Base-by-base conservation (phyloP, 2,797 vertebrate genomes). In the Cyclopterus lumpus region DNA sequence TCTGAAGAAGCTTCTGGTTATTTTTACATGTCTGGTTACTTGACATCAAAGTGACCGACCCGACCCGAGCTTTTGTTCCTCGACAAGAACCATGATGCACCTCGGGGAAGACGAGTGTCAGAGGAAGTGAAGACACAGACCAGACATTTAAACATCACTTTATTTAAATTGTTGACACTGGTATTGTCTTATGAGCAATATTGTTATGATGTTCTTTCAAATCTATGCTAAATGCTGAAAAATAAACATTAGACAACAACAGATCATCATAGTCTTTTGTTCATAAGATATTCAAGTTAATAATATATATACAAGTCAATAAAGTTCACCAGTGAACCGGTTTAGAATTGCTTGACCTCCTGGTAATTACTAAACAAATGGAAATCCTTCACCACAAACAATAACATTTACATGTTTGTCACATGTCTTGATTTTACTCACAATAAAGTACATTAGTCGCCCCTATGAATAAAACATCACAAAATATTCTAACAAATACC, bases 41-140 rank as follows among this genome's bases (percentile, higher is more conserved):
- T 22, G 53, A 79, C 73, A 72, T 85, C 76, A 80, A 75, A 79
- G 84, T 55, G 54, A 53, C 22, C 5, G 51, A 51, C 54, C 32
- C 4, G 5, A 24, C 68, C 75, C 48, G 32, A 51, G 53, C 73
- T 61, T 81, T 70, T 79, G 68, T 72, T 78, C 67, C 61, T 16
- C 0, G 63, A 80, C 63, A 12, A 18, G 57, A 82, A 68, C 57
- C 82, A 61, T 11, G 48, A 51, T 11, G n/a, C 75, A 2, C 22
- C 32, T 65, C 40, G 6, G 12, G 12, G 71, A 58, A 63, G 15
- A 30, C 12, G 14, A 69, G 11, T 15, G 63, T 64, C 5, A 63
- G 12, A 77, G 67, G 77, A 49, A 67, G 54, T 36, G 36, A 51
- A 65, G 66, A 79, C 8, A 0, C 46, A 73, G 63, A 73, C 28